A percentile compares a stretch with the other conserved stretches of the same genome.
phyloP scores from a whole-genome alignment of 2,797 vertebrate species.

The Acanthurus tractus region DNA sequence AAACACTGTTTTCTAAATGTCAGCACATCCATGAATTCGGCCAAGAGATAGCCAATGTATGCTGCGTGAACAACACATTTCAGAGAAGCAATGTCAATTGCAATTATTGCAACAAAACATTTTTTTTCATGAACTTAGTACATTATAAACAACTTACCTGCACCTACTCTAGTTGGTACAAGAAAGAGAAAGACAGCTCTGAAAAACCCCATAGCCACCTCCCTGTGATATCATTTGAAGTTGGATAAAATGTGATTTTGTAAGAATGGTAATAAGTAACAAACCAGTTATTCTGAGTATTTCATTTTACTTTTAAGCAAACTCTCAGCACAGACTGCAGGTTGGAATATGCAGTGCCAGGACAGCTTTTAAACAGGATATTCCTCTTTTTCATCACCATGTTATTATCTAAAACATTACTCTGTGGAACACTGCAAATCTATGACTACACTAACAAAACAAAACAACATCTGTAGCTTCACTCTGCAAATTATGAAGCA shows the following conservation, averaged over 20 bases:
- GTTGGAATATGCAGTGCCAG: too few species aligned
- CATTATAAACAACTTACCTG: too few species aligned
- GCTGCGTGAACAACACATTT: too few species aligned
- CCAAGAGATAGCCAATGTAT: too few species aligned
- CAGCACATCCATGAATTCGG: too few species aligned
- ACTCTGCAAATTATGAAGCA: constrained; percentile 10
- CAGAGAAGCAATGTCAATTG: too few species aligned
- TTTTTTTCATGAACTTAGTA: too few species aligned
- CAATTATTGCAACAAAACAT: too few species aligned
- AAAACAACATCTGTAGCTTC: not conserved
- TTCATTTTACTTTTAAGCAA: not conserved
- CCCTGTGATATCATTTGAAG: not conserved
- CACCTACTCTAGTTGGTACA: too few species aligned
- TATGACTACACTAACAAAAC: not conserved
- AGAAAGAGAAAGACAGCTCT: too few species aligned
- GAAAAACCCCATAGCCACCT: not conserved
- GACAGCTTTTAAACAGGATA: not conserved
- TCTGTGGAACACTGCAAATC: not conserved
- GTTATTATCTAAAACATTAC: not conserved
- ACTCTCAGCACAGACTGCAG: not conserved
- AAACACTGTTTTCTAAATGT: too few species aligned
- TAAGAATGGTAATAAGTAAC: not conserved
- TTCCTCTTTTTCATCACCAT: not conserved
- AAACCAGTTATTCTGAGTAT: not conserved
- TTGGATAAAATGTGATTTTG: constrained; percentile 1